phyloP scores from a whole-genome alignment of 2,888 invertebrate genomes.

The Scaptomyza tumidula region DNA sequence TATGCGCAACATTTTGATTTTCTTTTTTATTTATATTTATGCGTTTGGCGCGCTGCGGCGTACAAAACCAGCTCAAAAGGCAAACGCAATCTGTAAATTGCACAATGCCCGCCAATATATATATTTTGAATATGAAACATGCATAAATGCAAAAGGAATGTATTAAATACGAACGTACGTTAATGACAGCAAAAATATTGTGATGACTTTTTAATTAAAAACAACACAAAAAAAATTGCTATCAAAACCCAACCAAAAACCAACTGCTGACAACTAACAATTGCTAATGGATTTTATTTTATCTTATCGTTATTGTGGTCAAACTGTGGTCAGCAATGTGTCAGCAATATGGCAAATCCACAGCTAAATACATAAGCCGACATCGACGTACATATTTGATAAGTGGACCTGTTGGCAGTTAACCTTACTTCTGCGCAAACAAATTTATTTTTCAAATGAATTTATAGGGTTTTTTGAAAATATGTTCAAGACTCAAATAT shows the following conservation, averaged over 20 bases:
- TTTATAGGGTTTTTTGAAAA: no score
- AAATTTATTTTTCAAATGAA: no score
- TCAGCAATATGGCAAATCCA: conserved; percentile 1
- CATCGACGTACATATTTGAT: background rate
- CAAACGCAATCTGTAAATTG: conserved; percentile 54
- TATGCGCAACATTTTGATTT: background rate
- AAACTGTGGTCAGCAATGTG: conserved; percentile 22
- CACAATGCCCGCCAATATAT: conserved; percentile 26
- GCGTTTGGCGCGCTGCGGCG: background rate
- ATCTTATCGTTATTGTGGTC: conserved; percentile 35
- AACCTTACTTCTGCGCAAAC: background rate
- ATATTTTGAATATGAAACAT: conserved; percentile 19
- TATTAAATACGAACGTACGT: conserved; percentile 3
- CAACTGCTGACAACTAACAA: conserved; percentile 22
- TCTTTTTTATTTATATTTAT: background rate
- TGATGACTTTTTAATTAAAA: conserved; percentile 77
- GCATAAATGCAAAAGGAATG: conserved; percentile 2
- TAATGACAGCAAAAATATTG: conserved; percentile 55
- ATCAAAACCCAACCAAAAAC: conserved; percentile 31
- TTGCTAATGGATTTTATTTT: conserved; percentile 33
- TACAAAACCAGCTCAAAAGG: conserved; percentile 8
- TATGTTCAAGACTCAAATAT: no score
- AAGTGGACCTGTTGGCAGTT: background rate
- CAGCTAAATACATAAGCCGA: conserved; percentile 4
- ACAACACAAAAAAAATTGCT: conserved; percentile 17